Conservation (phyloP, 2,797 vertebrate species). For the Aratinga solstitialis region DNA sequence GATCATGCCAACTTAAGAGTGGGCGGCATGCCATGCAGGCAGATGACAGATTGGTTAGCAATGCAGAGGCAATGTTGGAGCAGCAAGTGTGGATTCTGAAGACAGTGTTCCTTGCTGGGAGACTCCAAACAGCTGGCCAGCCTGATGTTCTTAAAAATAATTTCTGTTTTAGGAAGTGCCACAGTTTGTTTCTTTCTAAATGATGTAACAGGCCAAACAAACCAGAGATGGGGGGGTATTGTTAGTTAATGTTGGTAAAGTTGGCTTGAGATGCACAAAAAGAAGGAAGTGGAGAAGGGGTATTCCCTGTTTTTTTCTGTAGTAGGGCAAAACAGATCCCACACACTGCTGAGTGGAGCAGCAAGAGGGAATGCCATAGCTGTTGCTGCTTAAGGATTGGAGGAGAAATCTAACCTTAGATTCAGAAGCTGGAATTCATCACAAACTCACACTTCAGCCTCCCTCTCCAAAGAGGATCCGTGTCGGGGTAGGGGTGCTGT, state of each 20-base stretch:
- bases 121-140: constrained; percentile 24
- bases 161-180: not conserved
- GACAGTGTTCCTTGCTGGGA: not conserved
- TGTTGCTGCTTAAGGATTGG: not conserved
- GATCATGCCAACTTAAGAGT: not conserved
- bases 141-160: constrained; percentile 3
- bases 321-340: not conserved
- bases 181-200: not conserved
- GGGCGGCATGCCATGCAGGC: not conserved
- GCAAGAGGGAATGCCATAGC: not conserved
- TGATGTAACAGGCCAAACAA: not conserved
- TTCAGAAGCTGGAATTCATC: not conserved
- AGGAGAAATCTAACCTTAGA: not conserved
- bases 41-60: constrained; percentile 7
- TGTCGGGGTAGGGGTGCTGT: fast-evolving
- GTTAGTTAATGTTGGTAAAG: not conserved
- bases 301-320: not conserved
- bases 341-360: not conserved
- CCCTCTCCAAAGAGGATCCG: not conserved
- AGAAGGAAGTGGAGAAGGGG: not conserved
- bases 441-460: not conserved
- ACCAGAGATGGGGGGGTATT: not conserved
- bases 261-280: not conserved
- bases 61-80: not conserved
- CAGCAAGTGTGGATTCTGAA: not conserved